These are phyloP conservation scores for Ambastaia sidthimunki DNA, from an alignment of 2,797 vertebrate species.

Conservation along the genomic window DNA sequence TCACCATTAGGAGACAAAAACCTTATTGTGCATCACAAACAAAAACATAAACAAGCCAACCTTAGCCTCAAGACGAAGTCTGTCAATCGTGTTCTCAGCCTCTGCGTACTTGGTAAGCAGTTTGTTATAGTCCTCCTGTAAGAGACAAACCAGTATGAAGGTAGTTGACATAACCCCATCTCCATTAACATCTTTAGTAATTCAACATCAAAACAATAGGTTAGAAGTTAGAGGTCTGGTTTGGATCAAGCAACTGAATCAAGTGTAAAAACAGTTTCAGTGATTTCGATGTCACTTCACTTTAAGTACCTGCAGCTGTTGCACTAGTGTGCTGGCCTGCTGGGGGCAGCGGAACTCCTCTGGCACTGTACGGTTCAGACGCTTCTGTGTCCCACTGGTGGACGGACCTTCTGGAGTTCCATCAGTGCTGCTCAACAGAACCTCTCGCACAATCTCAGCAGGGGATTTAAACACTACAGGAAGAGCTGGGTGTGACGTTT, in stretches of 20 bases:
- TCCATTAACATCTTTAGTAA: background rate
- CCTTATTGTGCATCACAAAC: background rate
- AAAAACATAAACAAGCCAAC: conserved; percentile 71
- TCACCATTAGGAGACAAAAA: background rate
- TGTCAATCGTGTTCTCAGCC: conserved; percentile 95
- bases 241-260: background rate
- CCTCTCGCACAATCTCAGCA: conserved; percentile 87
- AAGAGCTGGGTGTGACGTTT: conserved; percentile 23
- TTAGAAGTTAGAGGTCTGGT: background rate
- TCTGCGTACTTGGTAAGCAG: conserved; percentile 93
- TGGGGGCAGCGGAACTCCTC: conserved; percentile 81
- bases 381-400: conserved; percentile 29
- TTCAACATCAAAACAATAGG: background rate
- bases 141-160: conserved; percentile 22
- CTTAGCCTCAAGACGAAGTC: conserved; percentile 90
- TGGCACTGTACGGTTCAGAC: conserved; percentile 67
- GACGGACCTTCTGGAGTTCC: conserved; percentile 27
- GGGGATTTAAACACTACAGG: conserved; percentile 86
- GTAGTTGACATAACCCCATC: background rate
- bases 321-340: conserved; percentile 84
- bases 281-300: background rate
- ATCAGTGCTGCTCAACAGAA: conserved; percentile 78
- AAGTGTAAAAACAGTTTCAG: too few relatives aligned
- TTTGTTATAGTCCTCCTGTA: conserved; percentile 88
- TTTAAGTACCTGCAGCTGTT: conserved; percentile 87